phyloP scores from a whole-genome alignment of 2,797 vertebrate species.

The Anabas testudineus region DNA sequence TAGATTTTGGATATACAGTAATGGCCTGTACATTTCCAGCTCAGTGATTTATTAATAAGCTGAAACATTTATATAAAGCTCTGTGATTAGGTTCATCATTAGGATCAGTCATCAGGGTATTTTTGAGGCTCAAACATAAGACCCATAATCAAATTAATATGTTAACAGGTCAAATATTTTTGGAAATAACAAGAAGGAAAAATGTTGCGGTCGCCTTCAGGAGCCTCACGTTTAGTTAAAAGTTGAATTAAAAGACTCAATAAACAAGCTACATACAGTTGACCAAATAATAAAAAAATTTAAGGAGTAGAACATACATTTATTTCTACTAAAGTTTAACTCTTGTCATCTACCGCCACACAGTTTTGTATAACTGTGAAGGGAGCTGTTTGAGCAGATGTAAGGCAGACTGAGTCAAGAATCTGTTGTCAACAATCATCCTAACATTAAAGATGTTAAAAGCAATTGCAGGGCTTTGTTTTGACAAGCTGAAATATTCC shows the following conservation, averaged over 20 bases:
- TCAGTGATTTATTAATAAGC: slow-evolving; percentile 10
- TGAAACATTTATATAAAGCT: slow-evolving; percentile 7
- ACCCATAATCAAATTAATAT: slow-evolving; percentile 2
- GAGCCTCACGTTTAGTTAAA: slow-evolving; percentile 5
- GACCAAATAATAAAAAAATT: too few species aligned
- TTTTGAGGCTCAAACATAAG: neutral
- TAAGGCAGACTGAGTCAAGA: slow-evolving; percentile 74
- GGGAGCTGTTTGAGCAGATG: slow-evolving; percentile 76
- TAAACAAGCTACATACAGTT: neutral
- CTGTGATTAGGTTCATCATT: slow-evolving; percentile 21
- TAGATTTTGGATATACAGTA: neutral
- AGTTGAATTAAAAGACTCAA: neutral
- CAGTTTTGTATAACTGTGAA: slow-evolving; percentile 32
- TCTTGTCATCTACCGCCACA: neutral
- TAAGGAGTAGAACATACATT: neutral
- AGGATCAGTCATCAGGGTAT: slow-evolving; percentile 29
- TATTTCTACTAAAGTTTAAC: slow-evolving; percentile 8
- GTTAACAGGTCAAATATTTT: slow-evolving; percentile 1
- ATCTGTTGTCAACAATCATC: slow-evolving; percentile 81
- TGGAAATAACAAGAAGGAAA: slow-evolving; percentile 7
- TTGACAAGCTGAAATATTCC: slow-evolving; percentile 86
- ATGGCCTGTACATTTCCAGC: neutral
- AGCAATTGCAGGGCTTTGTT: slow-evolving; percentile 82
- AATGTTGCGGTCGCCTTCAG: neutral
- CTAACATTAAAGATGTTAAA: slow-evolving; percentile 85